These are phyloP conservation scores for Eulemur coronatus DNA, from an alignment of 2,797 vertebrate genomes.

Conservation along the genomic window DNA sequence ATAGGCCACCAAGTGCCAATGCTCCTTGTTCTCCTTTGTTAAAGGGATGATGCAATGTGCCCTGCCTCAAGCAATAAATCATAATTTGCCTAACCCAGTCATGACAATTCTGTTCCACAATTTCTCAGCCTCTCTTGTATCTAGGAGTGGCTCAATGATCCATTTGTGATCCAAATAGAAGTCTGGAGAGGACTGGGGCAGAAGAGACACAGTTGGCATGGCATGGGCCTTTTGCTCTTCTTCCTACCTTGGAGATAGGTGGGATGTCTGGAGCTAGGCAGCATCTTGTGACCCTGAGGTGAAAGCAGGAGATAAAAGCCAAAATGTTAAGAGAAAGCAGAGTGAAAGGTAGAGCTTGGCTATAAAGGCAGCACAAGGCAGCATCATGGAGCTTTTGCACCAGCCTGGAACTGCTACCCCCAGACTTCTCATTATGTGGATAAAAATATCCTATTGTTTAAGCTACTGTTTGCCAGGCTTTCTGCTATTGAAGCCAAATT, in stretches of 20 bases:
- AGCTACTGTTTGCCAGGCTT: background rate
- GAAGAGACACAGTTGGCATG: background rate
- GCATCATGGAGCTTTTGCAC: background rate
- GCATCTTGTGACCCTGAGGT: background rate
- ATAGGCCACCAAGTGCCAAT: background rate
- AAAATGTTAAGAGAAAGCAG: background rate
- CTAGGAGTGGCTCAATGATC: background rate
- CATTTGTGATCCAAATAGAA: background rate
- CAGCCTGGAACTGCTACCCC: background rate
- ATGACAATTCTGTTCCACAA: background rate
- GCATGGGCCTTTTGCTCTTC: background rate
- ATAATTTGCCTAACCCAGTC: background rate
- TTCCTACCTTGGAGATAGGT: background rate
- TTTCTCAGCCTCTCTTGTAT: background rate
- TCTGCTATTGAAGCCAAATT: constrained; percentile 5
- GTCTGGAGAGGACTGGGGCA: background rate
- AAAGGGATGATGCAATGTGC: background rate
- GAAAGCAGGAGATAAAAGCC: background rate
- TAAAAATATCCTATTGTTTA: background rate
- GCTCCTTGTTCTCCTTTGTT: background rate
- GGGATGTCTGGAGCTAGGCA: background rate
- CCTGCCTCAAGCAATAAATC: background rate
- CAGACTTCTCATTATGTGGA: background rate
- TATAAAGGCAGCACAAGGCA: background rate
- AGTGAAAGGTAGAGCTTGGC: background rate